Evolutionary conservation across 2,113 vertebrate genomes (phyloP), one percentile per base, ranked within the genome.

Genomic region (Plecturocebus donacophilus): DNA sequence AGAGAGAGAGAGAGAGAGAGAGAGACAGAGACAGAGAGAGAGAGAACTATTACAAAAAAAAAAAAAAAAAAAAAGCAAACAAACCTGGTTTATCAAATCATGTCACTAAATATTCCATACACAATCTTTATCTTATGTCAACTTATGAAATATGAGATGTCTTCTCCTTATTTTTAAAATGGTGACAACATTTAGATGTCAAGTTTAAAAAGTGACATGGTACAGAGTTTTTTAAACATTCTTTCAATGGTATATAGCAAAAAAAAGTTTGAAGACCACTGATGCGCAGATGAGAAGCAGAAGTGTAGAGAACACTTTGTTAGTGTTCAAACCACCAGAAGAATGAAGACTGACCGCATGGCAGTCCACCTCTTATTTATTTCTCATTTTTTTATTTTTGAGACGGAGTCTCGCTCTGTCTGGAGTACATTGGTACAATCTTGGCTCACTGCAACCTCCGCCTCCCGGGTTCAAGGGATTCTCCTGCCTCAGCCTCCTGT

Each of bases 41-140:
- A n/a, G n/a, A n/a, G 42, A 42, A 42, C 42, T 42, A 5, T 42
- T 42, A 42, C 42, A 42, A 42, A 42, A 42, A 42, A 3, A 42
- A 42, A 42, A 42, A 42, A 42, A 42, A 42, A 42, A 42, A 42
- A 42, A 42, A 42, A 42, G 3, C 87, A 95, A 92, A 49, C 87
- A 95, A 92, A 49, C 4, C 20, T 79, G 79, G 73, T 85, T 86
- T 68, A 95, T 82, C 38, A 87, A 90, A 86, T 90, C 58, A 86
- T 27, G 35, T 40, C 58, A 94, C 61, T 3, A 82, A 94, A 75
- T 40, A 71, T 73, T 95, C 17, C 61, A 92, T 5, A 20, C 5
- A 90, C 4, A 56, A 14, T 47, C 38, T 68, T 92, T 11, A 79
- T 17, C 32, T 80, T 47, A 75, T 58, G 76, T 91, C 77, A 81